These are phyloP conservation scores for Lamellibrachia luymesi DNA, from an alignment of 1,140 invertebrate species.

Conservation along the genomic window DNA sequence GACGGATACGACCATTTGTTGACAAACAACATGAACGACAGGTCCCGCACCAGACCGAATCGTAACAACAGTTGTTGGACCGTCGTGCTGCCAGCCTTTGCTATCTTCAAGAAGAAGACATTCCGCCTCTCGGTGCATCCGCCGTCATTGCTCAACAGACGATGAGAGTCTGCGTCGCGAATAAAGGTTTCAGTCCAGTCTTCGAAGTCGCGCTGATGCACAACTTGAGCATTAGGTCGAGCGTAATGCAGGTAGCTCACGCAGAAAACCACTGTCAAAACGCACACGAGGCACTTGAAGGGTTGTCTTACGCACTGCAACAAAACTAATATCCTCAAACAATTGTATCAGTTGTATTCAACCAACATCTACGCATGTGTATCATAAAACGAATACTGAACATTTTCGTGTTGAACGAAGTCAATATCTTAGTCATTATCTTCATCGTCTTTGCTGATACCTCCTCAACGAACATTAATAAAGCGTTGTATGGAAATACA, in stretches of 20 bases:
- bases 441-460: too few species aligned
- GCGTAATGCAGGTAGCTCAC: background rate
- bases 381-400: too few species aligned
- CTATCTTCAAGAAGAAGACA: slow-evolving; percentile 11
- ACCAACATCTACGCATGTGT: too few species aligned
- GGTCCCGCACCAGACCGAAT: background rate
- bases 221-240: background rate
- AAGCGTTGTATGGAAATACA: too few species aligned
- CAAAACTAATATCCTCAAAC: background rate
- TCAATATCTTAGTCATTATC: too few species aligned
- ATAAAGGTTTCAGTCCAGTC: background rate
- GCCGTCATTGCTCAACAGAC: background rate
- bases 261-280: background rate
- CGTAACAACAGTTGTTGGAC: slow-evolving; percentile 10
- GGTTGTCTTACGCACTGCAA: background rate
- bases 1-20: background rate
- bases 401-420: too few species aligned
- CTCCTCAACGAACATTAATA: too few species aligned
- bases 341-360: background rate
- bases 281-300: background rate
- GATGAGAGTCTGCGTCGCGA: background rate
- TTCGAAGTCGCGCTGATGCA: background rate
- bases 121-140: background rate
- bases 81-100: background rate
- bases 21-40: slow-evolving; percentile 10